These are phyloP conservation scores for Zaprionus camerounensis DNA, from an alignment of 1,140 invertebrate species.

Conservation along the genomic window DNA sequence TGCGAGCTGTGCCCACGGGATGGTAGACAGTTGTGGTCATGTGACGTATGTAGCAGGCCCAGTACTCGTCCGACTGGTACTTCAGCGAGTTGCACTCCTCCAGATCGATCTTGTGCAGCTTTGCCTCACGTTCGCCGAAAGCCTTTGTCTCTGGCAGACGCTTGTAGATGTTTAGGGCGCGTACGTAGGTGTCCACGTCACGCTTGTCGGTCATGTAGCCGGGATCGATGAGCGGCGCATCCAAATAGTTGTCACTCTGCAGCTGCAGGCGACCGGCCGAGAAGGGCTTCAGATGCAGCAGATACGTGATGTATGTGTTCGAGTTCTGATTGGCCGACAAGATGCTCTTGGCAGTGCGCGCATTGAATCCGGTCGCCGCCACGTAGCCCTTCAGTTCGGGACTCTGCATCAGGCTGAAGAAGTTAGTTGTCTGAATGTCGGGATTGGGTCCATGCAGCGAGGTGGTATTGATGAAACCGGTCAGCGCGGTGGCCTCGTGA, in stretches of 20 bases:
- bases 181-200: slow-evolving; percentile 89
- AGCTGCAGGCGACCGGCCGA: slow-evolving; percentile 84
- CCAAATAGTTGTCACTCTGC: slow-evolving; percentile 75
- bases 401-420: slow-evolving; percentile 79
- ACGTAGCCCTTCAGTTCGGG: slow-evolving; percentile 76
- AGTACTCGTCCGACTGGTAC: slow-evolving; percentile 87
- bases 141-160: slow-evolving; percentile 85
- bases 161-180: slow-evolving; percentile 87
- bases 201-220: slow-evolving; percentile 91
- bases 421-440: slow-evolving; percentile 83
- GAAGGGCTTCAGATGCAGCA: slow-evolving; percentile 85
- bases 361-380: slow-evolving; percentile 83
- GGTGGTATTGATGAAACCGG: slow-evolving; percentile 83
- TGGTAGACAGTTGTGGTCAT: slow-evolving; percentile 88
- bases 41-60: slow-evolving; percentile 87
- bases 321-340: slow-evolving; percentile 83
- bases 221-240: slow-evolving; percentile 91
- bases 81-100: slow-evolving; percentile 79
- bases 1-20: slow-evolving; percentile 91
- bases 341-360: slow-evolving; percentile 83
- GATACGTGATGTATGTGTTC: slow-evolving; percentile 84
- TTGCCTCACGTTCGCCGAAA: slow-evolving; percentile 84
- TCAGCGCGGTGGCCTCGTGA: slow-evolving; percentile 80
- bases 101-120: slow-evolving; percentile 84
- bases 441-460: slow-evolving; percentile 79